Evolutionary conservation across 2,113 vertebrate genomes (phyloP).

Genomic region (Rhynchomys soricoides): DNA sequence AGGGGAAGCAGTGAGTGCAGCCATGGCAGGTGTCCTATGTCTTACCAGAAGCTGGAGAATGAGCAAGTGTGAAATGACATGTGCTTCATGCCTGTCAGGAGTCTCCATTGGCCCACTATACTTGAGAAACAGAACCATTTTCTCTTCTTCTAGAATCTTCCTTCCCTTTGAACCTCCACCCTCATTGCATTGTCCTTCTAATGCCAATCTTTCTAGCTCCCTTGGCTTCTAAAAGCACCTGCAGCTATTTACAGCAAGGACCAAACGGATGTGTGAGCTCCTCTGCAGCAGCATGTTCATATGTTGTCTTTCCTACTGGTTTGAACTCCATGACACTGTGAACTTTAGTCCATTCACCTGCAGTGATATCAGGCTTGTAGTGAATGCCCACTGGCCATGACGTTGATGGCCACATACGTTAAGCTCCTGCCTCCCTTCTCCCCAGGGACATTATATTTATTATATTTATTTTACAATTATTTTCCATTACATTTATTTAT

Average conservation of each 20-base stretch:
- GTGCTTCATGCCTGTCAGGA: background rate
- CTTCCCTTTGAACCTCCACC: background rate
- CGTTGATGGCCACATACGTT: background rate
- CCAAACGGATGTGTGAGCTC: background rate
- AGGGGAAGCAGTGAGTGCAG: background rate
- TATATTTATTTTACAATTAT: background rate
- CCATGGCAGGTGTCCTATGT: background rate
- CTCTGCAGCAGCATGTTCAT: background rate
- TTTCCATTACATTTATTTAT: background rate
- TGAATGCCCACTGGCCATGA: background rate
- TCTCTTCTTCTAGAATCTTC: background rate
- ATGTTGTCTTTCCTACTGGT: background rate
- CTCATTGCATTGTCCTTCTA: background rate
- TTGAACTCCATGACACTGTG: background rate
- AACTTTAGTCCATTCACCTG: background rate
- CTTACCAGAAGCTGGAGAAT: too few relatives aligned
- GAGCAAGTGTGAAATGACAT: too few relatives aligned
- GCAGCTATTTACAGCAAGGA: background rate
- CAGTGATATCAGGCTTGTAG: background rate
- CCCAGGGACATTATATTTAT: background rate
- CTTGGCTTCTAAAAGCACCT: background rate
- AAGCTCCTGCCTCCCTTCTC: background rate
- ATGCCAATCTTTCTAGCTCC: background rate
- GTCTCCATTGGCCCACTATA: background rate
- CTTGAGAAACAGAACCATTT: background rate